phyloP scores from a whole-genome alignment of 2,888 invertebrate species.

The Synergus gifuensis region DNA sequence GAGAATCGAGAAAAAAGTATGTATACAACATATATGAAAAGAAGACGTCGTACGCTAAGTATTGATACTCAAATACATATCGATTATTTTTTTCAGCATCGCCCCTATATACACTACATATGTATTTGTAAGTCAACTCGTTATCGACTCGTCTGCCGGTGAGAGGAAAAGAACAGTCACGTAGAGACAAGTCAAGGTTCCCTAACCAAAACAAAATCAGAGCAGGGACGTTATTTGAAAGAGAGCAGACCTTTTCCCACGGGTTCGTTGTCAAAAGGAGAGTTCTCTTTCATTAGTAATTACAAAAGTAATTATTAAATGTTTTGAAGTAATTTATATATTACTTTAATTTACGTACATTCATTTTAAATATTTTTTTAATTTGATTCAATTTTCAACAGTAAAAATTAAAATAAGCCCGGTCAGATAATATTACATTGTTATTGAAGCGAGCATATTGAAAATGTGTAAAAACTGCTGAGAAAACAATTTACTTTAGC shows the following conservation, averaged over 20 bases:
- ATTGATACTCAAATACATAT: too few relatives aligned
- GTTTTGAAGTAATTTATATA: not conserved
- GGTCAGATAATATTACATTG: conserved; percentile 1
- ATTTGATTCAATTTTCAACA: not conserved
- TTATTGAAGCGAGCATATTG: not conserved
- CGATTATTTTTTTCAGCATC: not conserved
- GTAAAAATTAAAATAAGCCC: not conserved
- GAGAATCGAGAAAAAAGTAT: too few relatives aligned
- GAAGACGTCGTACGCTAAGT: too few relatives aligned
- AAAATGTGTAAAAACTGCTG: conserved; percentile 4
- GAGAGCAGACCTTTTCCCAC: conserved; percentile 21
- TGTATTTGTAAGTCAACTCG: conserved; percentile 12
- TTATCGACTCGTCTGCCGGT: conserved; percentile 25
- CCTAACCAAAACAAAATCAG: conserved; percentile 41
- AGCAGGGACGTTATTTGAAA: conserved; percentile 28
- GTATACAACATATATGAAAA: too few relatives aligned
- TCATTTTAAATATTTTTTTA: conserved; percentile 1
- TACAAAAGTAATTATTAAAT: not conserved
- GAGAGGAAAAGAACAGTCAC: conserved; percentile 26
- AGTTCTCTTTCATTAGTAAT: not conserved
- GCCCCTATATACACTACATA: too few relatives aligned
- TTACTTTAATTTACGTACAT: not conserved
- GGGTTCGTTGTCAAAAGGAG: not conserved
- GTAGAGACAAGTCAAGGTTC: conserved; percentile 32
- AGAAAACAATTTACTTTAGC: not conserved